These are phyloP conservation scores for Genyomyrus donnyi DNA, from an alignment of 2,113 vertebrate species.

Conservation along the genomic window DNA sequence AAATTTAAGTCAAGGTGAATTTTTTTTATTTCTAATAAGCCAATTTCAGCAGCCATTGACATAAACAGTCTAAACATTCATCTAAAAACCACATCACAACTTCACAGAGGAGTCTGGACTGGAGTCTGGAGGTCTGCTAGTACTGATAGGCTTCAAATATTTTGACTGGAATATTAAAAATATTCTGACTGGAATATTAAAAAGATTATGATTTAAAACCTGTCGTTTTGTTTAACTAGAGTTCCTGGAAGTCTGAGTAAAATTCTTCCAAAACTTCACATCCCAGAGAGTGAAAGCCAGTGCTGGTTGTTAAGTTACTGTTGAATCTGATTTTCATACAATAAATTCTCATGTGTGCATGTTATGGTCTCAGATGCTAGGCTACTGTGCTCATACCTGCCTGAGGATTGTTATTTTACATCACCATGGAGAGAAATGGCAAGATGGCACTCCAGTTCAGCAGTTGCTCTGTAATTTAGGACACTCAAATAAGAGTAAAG, in stretches of 20 bases:
- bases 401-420: neutral
- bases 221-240: neutral
- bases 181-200: neutral
- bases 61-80: neutral
- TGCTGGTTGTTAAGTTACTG: neutral
- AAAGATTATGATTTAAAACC: neutral
- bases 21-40: neutral
- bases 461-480: neutral
- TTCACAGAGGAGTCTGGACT: neutral
- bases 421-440: neutral
- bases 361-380: neutral
- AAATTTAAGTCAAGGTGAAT: neutral
- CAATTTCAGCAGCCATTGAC: neutral
- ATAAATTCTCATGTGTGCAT: neutral
- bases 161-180: neutral
- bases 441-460: neutral
- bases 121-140: neutral
- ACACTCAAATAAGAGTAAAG: too few relatives aligned
- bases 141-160: neutral
- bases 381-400: neutral
- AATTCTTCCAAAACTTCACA: neutral
- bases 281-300: neutral
- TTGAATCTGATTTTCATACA: neutral
- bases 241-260: neutral
- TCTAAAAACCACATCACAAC: neutral